Evolutionary conservation across 2,797 vertebrate genomes (phyloP), one percentile per base, ranked within the genome.

Genomic region (Epinephelus awoara): DNA sequence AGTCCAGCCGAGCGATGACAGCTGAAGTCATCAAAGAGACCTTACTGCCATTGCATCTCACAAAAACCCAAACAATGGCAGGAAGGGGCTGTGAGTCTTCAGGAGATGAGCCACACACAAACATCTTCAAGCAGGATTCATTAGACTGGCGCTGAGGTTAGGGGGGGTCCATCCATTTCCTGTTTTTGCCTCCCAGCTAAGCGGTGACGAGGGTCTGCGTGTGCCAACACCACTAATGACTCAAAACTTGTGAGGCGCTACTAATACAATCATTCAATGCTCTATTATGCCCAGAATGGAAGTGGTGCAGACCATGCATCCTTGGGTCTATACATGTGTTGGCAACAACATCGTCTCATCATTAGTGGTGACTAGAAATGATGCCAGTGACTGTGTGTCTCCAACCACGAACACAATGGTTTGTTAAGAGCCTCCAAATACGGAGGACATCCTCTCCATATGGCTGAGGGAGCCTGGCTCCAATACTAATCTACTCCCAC

Each of bases 361-460:
- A 89, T 92, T 84, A 91, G 82, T 46, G 79, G 54, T 67, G 76
- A 83, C 63, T 67, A 92, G 88, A 92, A 87, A 74, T 82, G 77
- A 89, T 89, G 85, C 81, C 86, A 79, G 68, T 71, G 65, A 79
- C 80, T 68, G 77, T 87, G 82, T 74, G 88, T 82, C 82, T 84
- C 47, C 79, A 80, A 66, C 56, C 61, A 61, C 13, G 54, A 91
- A 93, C 89, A 93, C 91, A 93, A 93, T 92, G 90, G 89, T 81
- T 88, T 84, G 85, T 86, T 90, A 84, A 91, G 88, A 89, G 89
- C 65, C 89, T 86, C 67, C 83, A 17, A 80, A 77, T 84, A 63
- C 80, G 89, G 92, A 94, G 93, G 93, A 94, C 93, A 92, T 94
- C 94, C 93, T 93, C 91, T 70, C 90, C 91, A 92, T 91, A 91